These are phyloP conservation scores for Hucho hucho DNA, from an alignment of 2,113 vertebrate genomes.

Conservation along the genomic window DNA sequence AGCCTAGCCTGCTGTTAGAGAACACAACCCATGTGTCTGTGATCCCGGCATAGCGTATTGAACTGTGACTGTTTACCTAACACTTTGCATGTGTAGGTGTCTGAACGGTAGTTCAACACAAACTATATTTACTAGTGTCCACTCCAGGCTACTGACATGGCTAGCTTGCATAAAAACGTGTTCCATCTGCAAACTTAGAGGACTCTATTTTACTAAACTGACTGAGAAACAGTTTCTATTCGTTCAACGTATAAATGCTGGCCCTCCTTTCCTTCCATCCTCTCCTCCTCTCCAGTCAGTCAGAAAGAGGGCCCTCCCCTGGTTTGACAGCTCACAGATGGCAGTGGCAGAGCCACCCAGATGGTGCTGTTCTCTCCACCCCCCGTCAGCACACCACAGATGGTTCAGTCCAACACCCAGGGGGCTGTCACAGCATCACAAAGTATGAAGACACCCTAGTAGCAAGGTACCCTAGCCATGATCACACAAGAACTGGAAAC, in stretches of 20 bases:
- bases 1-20: not conserved
- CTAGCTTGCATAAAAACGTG: not conserved
- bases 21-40: not conserved
- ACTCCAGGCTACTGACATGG: not conserved
- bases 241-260: not conserved
- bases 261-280: not conserved
- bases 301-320: slow-evolving; percentile 54
- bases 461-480: not conserved
- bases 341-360: slow-evolving; percentile 61
- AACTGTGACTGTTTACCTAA: not conserved
- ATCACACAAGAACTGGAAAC: not conserved
- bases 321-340: slow-evolving; percentile 71
- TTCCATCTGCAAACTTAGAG: not conserved
- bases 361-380: slow-evolving; percentile 57
- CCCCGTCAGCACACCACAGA: slow-evolving; percentile 59
- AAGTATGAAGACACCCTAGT: not conserved
- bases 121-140: not conserved
- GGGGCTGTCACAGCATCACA: slow-evolving; percentile 46
- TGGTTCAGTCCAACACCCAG: slow-evolving; percentile 67
- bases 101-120: not conserved
- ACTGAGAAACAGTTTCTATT: not conserved
- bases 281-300: slow-evolving; percentile 33
- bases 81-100: not conserved
- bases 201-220: not conserved
- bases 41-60: not conserved